Evolutionary conservation across 2,797 vertebrate genomes (phyloP).

Genomic region (Numenius phaeopus): DNA sequence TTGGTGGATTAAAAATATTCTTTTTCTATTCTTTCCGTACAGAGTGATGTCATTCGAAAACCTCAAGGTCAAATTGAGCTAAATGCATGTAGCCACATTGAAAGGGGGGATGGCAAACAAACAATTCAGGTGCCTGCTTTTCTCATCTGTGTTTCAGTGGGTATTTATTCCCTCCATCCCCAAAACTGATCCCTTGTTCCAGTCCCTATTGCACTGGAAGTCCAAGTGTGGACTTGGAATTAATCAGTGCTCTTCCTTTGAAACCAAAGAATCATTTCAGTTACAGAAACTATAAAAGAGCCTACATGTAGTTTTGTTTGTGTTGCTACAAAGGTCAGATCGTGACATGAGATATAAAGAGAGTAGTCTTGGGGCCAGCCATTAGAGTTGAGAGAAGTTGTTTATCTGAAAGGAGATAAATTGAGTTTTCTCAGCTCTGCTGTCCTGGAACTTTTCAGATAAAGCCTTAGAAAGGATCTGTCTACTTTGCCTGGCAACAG

Average conservation of each 20-base stretch:
- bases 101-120: conserved; percentile 94
- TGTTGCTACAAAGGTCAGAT: background rate
- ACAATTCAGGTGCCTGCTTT: conserved; percentile 90
- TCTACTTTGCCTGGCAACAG: background rate
- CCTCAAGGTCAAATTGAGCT: conserved; percentile 98
- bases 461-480: background rate
- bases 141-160: background rate
- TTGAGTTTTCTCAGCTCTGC: background rate
- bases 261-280: background rate
- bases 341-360: background rate
- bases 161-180: background rate
- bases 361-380: background rate
- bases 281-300: background rate
- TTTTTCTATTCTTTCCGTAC: conserved; percentile 43
- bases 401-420: background rate
- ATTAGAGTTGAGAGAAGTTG: background rate
- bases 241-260: background rate
- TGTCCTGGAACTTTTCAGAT: background rate
- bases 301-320: background rate
- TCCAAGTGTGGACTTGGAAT: background rate
- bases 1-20: background rate
- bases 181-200: background rate
- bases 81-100: conserved; percentile 89
- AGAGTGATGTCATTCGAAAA: conserved; percentile 97
- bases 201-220: background rate